Conservation (phyloP, 2,888 invertebrate species). For the Sarcophaga variegata region DNA sequence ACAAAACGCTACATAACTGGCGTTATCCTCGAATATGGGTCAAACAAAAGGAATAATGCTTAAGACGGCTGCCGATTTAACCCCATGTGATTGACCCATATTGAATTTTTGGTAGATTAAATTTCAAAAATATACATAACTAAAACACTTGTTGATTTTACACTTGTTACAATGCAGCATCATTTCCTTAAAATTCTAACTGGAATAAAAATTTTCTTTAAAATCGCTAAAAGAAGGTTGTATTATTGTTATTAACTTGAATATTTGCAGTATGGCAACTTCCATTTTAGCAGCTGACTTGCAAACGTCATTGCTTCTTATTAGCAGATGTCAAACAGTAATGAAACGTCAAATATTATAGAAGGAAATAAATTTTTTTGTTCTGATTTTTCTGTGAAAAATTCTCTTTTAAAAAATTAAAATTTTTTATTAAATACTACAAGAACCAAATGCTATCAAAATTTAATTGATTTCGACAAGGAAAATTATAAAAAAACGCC, state of each 20-base stretch:
- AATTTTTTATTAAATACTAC: constrained; percentile 8
- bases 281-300: constrained; percentile 26
- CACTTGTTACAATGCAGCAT: too few species aligned
- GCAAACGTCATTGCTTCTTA: constrained; percentile 48
- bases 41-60: too few species aligned
- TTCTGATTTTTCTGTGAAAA: constrained; percentile 25
- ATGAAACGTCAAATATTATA: constrained; percentile 50
- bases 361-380: constrained; percentile 9
- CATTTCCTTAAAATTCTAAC: not conserved
- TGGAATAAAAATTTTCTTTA: not conserved
- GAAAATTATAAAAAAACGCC: not conserved
- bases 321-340: constrained; percentile 13
- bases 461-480: not conserved
- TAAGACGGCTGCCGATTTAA: too few species aligned
- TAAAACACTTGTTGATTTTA: too few species aligned
- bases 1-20: too few species aligned
- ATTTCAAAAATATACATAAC: too few species aligned
- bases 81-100: too few species aligned
- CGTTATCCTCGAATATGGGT: too few species aligned
- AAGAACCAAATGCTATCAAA: not conserved
- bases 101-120: too few species aligned
- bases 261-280: constrained; percentile 21
- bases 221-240: not conserved
- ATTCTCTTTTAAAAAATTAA: constrained; percentile 8
- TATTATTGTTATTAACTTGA: not conserved